Evolutionary conservation across 2,888 invertebrate genomes (phyloP).

Genomic region (Osmoderma eremita): DNA sequence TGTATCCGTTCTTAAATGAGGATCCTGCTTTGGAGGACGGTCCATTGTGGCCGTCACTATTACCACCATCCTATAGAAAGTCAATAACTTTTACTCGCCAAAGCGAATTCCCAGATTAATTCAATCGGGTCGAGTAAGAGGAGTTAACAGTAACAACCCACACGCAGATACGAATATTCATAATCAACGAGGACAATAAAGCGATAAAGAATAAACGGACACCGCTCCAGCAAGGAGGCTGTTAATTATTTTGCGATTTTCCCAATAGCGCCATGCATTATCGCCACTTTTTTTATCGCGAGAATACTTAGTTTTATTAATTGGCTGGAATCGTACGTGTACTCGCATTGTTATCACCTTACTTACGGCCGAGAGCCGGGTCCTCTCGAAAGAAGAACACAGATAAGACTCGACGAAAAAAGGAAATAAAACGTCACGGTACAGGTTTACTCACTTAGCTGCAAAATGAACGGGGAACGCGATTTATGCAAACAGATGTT

Average conservation of each 20-base stretch:
- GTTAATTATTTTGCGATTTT: slow-evolving; percentile 20
- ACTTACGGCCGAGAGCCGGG: neutral
- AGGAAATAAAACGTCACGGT: neutral
- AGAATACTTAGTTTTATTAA: slow-evolving; percentile 12
- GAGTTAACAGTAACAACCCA: slow-evolving; percentile 40
- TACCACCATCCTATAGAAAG: slow-evolving; percentile 10
- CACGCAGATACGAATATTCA: slow-evolving; percentile 39
- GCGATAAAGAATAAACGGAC: slow-evolving; percentile 44
- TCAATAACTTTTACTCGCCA: slow-evolving; percentile 39
- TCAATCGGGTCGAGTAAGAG: slow-evolving; percentile 42
- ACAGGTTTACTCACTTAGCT: neutral
- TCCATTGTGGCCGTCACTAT: no score
- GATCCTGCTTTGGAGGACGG: no score
- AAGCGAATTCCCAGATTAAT: slow-evolving; percentile 37
- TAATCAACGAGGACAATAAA: slow-evolving; percentile 39
- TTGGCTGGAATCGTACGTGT: neutral
- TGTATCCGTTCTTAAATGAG: no score
- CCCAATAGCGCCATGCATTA: neutral
- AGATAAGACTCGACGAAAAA: slow-evolving; percentile 4
- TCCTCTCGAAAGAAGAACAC: neutral
- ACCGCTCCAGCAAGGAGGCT: slow-evolving; percentile 10
- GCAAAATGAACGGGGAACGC: neutral
- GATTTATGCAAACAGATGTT: slow-evolving; percentile 9
- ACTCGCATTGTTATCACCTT: neutral
- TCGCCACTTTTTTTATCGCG: neutral